These are phyloP conservation scores for Latrodectus hesperus DNA, from an alignment of 2,888 invertebrate genomes.

Conservation along the genomic window DNA sequence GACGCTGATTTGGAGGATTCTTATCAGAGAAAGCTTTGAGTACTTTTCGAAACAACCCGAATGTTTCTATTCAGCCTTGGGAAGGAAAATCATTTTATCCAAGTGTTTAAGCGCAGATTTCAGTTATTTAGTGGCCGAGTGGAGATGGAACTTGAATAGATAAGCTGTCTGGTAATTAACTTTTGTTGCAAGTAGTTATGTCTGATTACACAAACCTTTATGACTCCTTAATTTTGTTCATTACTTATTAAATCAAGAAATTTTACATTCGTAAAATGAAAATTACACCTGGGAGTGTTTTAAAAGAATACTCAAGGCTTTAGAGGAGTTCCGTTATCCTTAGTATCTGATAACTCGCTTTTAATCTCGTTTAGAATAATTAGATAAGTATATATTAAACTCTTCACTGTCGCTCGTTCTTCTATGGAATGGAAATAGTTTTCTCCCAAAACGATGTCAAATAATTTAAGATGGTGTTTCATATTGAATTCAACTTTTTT, in stretches of 20 bases:
- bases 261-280: slow-evolving; percentile 39
- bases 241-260: slow-evolving; percentile 21
- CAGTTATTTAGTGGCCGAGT: slow-evolving; percentile 52
- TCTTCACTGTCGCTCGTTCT: no score
- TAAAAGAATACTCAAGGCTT: slow-evolving; percentile 2
- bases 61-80: slow-evolving; percentile 35
- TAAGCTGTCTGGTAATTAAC: slow-evolving; percentile 64
- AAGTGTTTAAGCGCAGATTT: slow-evolving; percentile 56
- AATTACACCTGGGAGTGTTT: slow-evolving; percentile 36
- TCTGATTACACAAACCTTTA: slow-evolving; percentile 1
- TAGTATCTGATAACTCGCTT: slow-evolving; percentile 11
- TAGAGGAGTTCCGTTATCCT: slow-evolving; percentile 3
- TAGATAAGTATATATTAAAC: slow-evolving; percentile 18
- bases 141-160: slow-evolving; percentile 52
- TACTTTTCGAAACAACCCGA: background rate
- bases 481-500: no score
- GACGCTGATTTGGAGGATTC: slow-evolving; percentile 45
- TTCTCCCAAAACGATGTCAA: no score
- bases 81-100: slow-evolving; percentile 52
- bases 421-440: no score
- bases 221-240: slow-evolving; percentile 49
- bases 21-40: slow-evolving; percentile 24
- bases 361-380: slow-evolving; percentile 37
- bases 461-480: no score
- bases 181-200: slow-evolving; percentile 45